Conservation (phyloP, 1,140 invertebrate genomes). For the Marisa cornuarietis region DNA sequence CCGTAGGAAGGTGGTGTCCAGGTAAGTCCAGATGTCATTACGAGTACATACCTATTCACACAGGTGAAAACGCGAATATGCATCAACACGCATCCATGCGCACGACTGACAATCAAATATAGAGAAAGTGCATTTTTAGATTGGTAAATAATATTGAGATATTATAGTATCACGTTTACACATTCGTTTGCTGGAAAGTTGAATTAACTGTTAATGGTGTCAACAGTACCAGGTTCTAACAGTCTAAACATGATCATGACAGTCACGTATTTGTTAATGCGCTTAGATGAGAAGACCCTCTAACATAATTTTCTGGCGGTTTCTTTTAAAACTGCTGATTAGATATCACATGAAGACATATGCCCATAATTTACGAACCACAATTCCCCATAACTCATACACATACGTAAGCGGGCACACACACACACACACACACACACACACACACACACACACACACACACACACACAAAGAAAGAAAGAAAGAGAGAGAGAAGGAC, state of each 20-base stretch:
- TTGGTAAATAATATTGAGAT: not conserved
- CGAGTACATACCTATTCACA: not conserved
- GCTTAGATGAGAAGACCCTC: not conserved
- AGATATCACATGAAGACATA: not conserved
- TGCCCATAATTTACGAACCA: not conserved
- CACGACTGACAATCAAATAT: no score
- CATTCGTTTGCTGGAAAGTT: not conserved
- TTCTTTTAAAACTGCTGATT: no score
- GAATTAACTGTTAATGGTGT: not conserved
- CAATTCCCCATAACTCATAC: not conserved
- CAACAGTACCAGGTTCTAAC: not conserved
- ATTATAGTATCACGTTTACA: not conserved
- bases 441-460: slow-evolving; percentile 6
- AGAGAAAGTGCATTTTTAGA: no score
- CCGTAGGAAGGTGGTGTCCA: no score
- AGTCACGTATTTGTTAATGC: not conserved
- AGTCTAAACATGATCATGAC: not conserved
- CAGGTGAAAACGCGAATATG: not conserved
- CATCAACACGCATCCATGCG: not conserved
- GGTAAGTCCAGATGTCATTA: not conserved
- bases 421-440: no score
- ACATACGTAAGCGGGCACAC: no score
- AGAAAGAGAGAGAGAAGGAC: no score
- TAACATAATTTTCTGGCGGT: no score
- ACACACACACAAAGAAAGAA: slow-evolving; percentile 9